phyloP scores from a whole-genome alignment of 1,140 invertebrate genomes.

The Melipona quadrifasciata region DNA sequence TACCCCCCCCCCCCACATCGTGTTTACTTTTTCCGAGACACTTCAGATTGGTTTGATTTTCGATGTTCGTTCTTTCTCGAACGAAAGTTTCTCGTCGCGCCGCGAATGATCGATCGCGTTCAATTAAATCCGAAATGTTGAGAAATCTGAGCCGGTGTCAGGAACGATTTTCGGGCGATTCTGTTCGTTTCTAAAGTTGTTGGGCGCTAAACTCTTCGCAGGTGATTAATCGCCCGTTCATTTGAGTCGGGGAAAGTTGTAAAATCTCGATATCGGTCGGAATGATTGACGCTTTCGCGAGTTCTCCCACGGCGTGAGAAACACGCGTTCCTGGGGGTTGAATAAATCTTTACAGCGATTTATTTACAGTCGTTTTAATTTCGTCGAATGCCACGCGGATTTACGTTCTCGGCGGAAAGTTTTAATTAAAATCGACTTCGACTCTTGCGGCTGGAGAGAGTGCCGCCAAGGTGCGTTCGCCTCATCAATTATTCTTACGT shows the following conservation, averaged over 20 bases:
- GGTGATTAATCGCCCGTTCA: neutral
- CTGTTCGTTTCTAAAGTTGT: no score
- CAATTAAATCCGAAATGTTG: no score
- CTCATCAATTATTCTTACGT: neutral
- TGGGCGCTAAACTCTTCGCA: no score
- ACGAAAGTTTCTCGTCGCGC: no score
- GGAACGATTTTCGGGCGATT: no score
- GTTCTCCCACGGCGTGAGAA: neutral
- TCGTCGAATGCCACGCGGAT: neutral
- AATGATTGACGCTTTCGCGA: neutral
- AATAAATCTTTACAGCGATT: conserved; percentile 23
- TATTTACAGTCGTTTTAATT: conserved; percentile 22
- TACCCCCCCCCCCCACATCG: no score
- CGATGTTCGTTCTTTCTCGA: neutral
- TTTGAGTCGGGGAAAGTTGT: neutral
- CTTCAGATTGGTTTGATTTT: neutral
- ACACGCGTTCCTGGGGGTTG: neutral
- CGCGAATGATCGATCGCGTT: no score
- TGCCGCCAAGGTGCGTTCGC: no score
- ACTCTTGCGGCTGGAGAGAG: neutral
- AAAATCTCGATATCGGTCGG: neutral
- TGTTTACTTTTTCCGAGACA: neutral
- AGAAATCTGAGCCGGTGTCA: no score
- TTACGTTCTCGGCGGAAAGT: conserved; percentile 29
- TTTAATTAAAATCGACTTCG: conserved; percentile 34